Base-by-base conservation (phyloP, 2,113 vertebrate genomes). In the Phalacrocorax carbo region DNA sequence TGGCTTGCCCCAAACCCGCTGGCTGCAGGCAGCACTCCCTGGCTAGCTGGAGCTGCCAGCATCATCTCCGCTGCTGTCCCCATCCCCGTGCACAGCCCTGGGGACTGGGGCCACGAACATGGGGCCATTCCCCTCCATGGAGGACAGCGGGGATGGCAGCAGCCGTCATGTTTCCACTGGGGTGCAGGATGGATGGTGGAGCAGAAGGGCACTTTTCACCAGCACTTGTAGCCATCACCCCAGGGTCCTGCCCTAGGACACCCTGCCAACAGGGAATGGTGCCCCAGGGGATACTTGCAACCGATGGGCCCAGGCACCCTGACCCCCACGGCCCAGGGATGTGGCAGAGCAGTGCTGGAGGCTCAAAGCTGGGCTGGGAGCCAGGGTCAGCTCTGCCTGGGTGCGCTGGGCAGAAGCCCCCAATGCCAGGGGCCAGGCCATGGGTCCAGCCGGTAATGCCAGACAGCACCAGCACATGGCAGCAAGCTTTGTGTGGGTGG, bases 341-440 rank as follows among this genome's bases (percentile, higher is more conserved):
- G 2, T 6, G 30, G 36, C 42, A 79, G 23, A 1, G 0, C 2
- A 2, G 65, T 26, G 66, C 36, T 1, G 1, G 58, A n/a, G 48
- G 40, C 46, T 83, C 13, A 7, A 60, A 91, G 72, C 23, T 15
- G 12, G 52, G 10, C 36, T 57, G 62, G 22, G 22, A 82, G n/a
- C 22, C 15, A 13, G 46, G 70, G 25, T 9, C 15, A 69, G 32
- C 6, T 26, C 36, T 93, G 49, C 58, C 34, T 23, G 4, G 8
- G 12, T 34, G 29, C 13, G 13, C 7, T 72, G 32, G 32, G 38
- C n/a, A 81, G 72, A 64, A 66, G 58, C 18, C 15, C 49, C 51
- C 19, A 29, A 75, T 14, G 8, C 17, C 13, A 0, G 0, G 8
- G 13, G 12, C 18, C 54, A 55, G 48, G 44, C 13, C 16, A 21